Conservation (phyloP, 2,113 vertebrate species). For the Calypte anna region DNA sequence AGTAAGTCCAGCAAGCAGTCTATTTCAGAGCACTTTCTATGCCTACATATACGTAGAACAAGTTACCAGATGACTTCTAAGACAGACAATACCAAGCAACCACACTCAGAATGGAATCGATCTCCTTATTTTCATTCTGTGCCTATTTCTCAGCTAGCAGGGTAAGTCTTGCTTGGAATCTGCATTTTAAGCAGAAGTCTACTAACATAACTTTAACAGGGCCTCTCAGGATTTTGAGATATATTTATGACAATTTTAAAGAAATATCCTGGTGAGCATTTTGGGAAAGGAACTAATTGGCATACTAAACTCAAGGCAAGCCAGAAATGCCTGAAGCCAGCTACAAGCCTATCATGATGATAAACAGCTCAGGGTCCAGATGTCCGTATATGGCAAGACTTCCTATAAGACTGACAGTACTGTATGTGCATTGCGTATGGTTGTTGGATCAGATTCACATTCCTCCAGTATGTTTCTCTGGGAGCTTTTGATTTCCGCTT, state of each 20-base stretch:
- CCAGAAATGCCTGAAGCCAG: conserved; percentile 52
- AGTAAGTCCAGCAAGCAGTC: not conserved
- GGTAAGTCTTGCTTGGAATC: conserved; percentile 39
- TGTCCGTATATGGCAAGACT: conserved; percentile 89
- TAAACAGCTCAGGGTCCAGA: conserved; percentile 76
- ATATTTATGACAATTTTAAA: conserved; percentile 66
- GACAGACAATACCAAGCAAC: conserved; percentile 59
- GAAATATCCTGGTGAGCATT: conserved; percentile 60
- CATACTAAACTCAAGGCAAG: conserved; percentile 46
- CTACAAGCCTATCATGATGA: conserved; percentile 43
- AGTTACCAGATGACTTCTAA: conserved; percentile 55
- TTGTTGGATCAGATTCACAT: conserved; percentile 88
- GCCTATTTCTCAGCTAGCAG: conserved; percentile 52
- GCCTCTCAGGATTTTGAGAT: conserved; percentile 57
- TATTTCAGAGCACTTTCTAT: conserved; percentile 3
- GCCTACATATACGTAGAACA: conserved; percentile 26
- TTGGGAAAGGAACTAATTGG: conserved; percentile 59
- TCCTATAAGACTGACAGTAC: conserved; percentile 83
- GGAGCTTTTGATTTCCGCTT: conserved; percentile 96
- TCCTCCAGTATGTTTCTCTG: conserved; percentile 87
- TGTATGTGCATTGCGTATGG: conserved; percentile 82
- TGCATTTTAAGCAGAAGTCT: conserved; percentile 68
- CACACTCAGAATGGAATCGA: conserved; percentile 46
- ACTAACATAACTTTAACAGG: conserved; percentile 45
- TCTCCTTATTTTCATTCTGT: conserved; percentile 48